These are phyloP conservation scores for Podargus strigoides DNA, from an alignment of 2,797 vertebrate genomes.

Conservation along the genomic window DNA sequence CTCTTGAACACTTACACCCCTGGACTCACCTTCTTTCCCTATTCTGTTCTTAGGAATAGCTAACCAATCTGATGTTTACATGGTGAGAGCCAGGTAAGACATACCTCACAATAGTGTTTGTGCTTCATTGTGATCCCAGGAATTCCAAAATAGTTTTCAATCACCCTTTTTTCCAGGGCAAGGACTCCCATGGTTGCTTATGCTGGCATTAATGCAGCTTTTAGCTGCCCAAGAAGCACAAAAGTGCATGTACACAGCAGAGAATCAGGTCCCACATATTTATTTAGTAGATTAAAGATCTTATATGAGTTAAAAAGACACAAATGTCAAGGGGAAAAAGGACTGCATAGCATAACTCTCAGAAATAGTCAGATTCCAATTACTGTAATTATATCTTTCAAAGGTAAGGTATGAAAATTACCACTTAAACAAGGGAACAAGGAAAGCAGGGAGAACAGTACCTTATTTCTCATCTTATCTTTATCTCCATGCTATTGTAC, in stretches of 20 bases:
- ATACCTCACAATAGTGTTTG: neutral
- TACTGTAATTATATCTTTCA: conserved; percentile 72
- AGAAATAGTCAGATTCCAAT: conserved; percentile 65
- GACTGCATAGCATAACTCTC: conserved; percentile 37
- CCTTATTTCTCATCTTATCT: conserved; percentile 64
- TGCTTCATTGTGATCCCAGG: neutral
- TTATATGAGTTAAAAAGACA: conserved; percentile 54
- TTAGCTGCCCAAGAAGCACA: neutral
- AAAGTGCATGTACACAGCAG: neutral
- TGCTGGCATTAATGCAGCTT: neutral
- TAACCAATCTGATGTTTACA: neutral
- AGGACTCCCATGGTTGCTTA: neutral
- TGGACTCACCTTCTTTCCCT: neutral
- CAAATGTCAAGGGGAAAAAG: conserved; percentile 22
- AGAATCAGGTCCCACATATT: neutral
- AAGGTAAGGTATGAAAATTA: conserved; percentile 60
- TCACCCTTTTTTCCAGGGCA: neutral
- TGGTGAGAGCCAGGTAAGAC: neutral
- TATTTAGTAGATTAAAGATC: conserved; percentile 58
- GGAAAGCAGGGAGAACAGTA: conserved; percentile 17
- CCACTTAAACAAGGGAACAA: conserved; percentile 27
- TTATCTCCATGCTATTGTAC: conserved; percentile 47
- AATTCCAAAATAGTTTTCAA: neutral
- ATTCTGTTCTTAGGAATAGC: neutral
- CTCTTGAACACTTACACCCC: neutral